A percentile compares a stretch with the other conserved stretches of the same genome.
These are phyloP conservation scores for Sinocyclocheilus anophthalmus DNA, from an alignment of 2,113 vertebrate species.

Conservation along the genomic window DNA sequence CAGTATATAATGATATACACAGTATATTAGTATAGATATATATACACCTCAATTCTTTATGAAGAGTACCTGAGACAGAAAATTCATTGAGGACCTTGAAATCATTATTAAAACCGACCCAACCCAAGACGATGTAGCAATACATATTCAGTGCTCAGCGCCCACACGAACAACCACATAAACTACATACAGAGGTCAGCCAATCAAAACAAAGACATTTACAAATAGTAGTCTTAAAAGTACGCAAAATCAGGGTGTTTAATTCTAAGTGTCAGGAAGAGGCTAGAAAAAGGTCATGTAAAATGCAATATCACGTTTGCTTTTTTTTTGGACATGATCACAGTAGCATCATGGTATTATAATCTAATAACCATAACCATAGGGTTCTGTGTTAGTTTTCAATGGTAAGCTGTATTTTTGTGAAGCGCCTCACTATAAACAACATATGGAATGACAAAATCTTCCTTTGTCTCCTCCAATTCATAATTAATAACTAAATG, in stretches of 20 bases:
- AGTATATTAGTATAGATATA: no score
- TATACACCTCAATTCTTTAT: no score
- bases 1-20: no score
- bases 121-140: no score
- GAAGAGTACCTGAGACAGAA: no score
- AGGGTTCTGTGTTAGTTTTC: neutral
- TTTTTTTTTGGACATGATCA: neutral
- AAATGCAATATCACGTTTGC: neutral
- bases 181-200: no score
- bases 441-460: neutral
- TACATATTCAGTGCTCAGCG: no score
- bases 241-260: neutral
- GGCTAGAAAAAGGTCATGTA: neutral
- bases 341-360: neutral
- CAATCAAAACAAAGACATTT: neutral
- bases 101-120: no score
- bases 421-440: neutral
- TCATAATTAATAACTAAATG: conserved; percentile 17
- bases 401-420: neutral
- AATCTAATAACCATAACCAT: no score
- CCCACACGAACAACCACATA: no score
- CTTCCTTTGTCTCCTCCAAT: neutral
- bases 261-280: neutral
- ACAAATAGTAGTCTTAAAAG: neutral
- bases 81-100: no score